phyloP scores from a whole-genome alignment of 2,888 invertebrate species.

The Lordiphosa andalusiaca region DNA sequence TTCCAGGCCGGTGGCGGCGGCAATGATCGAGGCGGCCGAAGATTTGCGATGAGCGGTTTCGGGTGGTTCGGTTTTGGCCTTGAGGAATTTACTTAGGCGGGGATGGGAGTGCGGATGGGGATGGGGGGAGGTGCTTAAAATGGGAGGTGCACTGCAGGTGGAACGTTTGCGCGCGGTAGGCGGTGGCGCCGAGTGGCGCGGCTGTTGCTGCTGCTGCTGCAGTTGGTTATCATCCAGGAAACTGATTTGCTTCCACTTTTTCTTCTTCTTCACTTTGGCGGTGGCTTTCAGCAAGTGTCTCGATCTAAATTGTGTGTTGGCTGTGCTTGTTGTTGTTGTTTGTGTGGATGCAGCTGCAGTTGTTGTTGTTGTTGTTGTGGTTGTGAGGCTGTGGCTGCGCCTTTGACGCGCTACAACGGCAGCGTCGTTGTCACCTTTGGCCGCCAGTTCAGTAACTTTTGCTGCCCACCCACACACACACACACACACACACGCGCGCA shows the following conservation, averaged over 20 bases:
- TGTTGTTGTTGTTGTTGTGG: constrained; percentile 21
- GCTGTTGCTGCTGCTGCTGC: constrained; percentile 5
- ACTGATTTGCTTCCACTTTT: constrained; percentile 73
- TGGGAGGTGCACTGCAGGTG: constrained; percentile 66
- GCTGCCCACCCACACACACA: constrained; percentile 47
- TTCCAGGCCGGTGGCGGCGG: constrained; percentile 55
- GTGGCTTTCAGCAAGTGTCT: constrained; percentile 71
- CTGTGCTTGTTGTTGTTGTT: constrained; percentile 17
- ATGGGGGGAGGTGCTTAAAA: constrained; percentile 31
- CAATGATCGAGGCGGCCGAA: constrained; percentile 70
- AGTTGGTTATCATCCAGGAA: constrained; percentile 59
- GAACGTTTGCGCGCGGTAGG: constrained; percentile 57
- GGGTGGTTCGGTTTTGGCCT: constrained; percentile 40
- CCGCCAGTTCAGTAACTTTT: constrained; percentile 67
- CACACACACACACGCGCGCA: constrained; percentile 31
- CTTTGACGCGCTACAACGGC: constrained; percentile 55
- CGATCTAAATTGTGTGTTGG: constrained; percentile 50
- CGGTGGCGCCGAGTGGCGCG: constrained; percentile 10
- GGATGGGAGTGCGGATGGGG: neutral
- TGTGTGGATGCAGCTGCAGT: constrained; percentile 23
- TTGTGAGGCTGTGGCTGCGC: constrained; percentile 55
- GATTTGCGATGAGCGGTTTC: constrained; percentile 59
- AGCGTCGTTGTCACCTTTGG: constrained; percentile 63
- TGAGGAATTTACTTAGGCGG: constrained; percentile 52
- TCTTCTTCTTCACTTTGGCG: constrained; percentile 74